Conservation (phyloP, 2,113 vertebrate species). For the Engraulis encrasicolus region DNA sequence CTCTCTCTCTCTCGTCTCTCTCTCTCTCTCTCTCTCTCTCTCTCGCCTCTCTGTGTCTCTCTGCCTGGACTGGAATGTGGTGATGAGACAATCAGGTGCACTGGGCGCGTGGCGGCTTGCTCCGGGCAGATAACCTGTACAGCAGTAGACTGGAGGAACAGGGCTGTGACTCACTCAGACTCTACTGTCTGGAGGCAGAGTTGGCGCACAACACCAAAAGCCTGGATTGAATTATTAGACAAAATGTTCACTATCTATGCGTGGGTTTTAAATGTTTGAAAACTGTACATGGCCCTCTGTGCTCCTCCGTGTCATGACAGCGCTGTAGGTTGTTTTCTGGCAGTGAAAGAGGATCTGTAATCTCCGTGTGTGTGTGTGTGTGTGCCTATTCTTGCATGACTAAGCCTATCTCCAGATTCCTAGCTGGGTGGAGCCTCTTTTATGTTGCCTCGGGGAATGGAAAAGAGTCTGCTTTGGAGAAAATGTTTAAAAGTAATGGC, state of each 20-base stretch:
- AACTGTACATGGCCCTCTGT: background rate
- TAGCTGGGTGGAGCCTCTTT: conserved; percentile 72
- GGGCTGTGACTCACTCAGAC: conserved; percentile 43
- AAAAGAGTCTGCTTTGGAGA: conserved; percentile 68
- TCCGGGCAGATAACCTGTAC: conserved; percentile 78
- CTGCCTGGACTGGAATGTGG: conserved; percentile 88
- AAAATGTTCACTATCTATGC: background rate
- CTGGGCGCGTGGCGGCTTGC: conserved; percentile 92
- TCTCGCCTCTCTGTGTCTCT: no score
- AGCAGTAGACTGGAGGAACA: conserved; percentile 69
- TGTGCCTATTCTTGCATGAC: conserved; percentile 64
- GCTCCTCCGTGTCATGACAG: conserved; percentile 49
- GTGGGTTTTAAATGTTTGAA: background rate
- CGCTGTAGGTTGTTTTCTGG: conserved; percentile 36
- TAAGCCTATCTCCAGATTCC: conserved; percentile 49
- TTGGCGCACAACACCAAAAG: background rate
- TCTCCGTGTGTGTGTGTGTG: conserved; percentile 39
- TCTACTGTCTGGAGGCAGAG: no score
- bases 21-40: no score
- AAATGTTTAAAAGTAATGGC: conserved; percentile 68
- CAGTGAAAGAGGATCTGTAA: background rate
- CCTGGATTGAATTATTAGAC: no score
- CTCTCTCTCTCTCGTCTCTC: no score
- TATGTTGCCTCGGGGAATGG: conserved; percentile 69
- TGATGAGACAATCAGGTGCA: conserved; percentile 96